Percentiles rank a stretch among this genome's conserved stretches.
These are phyloP conservation scores for Myotis findleyi DNA, from an alignment of 2,797 vertebrate species.

Conservation along the genomic window DNA sequence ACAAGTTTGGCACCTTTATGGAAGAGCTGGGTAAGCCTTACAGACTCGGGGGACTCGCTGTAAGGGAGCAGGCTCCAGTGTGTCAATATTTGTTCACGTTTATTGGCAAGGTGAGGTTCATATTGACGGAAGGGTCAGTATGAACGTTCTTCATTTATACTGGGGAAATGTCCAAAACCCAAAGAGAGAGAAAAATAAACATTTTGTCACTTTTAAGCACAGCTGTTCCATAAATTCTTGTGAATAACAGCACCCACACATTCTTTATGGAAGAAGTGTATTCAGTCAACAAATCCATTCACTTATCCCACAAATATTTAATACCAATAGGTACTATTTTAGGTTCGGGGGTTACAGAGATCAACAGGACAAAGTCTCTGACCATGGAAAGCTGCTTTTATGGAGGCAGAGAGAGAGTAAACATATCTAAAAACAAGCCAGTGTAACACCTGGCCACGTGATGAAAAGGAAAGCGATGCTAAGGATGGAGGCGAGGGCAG, in stretches of 20 bases:
- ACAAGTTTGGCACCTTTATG: background rate
- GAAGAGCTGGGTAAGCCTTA: background rate
- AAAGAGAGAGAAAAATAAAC: background rate
- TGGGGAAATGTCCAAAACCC: background rate
- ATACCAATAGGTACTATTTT: background rate
- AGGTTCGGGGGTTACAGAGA: background rate
- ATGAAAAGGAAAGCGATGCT: background rate
- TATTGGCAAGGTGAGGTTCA: background rate
- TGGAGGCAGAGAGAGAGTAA: background rate
- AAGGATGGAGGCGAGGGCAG: background rate
- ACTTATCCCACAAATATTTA: background rate
- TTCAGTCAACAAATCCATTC: background rate
- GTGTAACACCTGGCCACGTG: background rate
- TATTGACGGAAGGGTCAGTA: background rate
- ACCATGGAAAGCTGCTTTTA: background rate
- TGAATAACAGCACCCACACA: background rate
- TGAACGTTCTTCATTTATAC: background rate
- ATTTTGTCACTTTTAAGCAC: background rate
- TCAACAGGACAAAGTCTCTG: background rate
- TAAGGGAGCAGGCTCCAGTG: background rate
- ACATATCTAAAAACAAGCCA: background rate
- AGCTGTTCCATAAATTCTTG: background rate
- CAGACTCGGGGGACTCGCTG: too few species aligned
- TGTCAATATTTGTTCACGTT: background rate
- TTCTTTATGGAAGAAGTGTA: background rate